Base-by-base conservation (phyloP, 2,797 vertebrate species). In the Amblyopsis hoosieri region DNA sequence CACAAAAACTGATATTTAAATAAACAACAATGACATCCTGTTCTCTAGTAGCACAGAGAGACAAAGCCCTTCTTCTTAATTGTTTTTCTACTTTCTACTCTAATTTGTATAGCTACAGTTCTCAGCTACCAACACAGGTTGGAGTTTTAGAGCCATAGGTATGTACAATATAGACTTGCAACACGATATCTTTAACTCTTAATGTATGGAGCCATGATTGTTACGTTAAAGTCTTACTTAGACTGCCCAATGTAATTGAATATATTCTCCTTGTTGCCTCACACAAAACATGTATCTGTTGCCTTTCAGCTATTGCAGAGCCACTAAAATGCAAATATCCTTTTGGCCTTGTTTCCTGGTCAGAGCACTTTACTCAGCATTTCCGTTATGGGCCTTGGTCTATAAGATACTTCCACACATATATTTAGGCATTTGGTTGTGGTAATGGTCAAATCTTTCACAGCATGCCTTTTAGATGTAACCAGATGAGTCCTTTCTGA, bases 231-330 rank as follows among this genome's bases (percentile, higher is more conserved):
- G 29, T 31, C 53, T 29, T 33, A 29, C 8, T 55, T 29, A 37
- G 54, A 33, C 14, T 29, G 29, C 31, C 29, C 29, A 33, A 33
- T 33, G 6, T 15, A 37, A 62, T 73, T 67, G 19, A 9, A 71
- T 60, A 45, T 10, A 55, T 62, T 54, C 13, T 47, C 60, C 12
- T 49, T 56, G 66, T 5, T 54, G 53, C 57, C 67, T 63, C 72
- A 59, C 68, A 37, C 54, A 62, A 42, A 17, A n/a, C 15, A 37
- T 54, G 45, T 58, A 70, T 52, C 31, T 71, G 23, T 60, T 81
- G 75, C 72, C 66, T 80, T 76, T 69, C 60, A 75, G 65, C 62
- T 12, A 45, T 58, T 53, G 12, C 53, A 10, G 46, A 51, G 17
- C 7, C 45, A 52, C 19, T 33, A n/a, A 72, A 58, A 54, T 3